Evolutionary conservation across 1,140 invertebrate species (phyloP).

Genomic region (Aradophagus sp.): DNA sequence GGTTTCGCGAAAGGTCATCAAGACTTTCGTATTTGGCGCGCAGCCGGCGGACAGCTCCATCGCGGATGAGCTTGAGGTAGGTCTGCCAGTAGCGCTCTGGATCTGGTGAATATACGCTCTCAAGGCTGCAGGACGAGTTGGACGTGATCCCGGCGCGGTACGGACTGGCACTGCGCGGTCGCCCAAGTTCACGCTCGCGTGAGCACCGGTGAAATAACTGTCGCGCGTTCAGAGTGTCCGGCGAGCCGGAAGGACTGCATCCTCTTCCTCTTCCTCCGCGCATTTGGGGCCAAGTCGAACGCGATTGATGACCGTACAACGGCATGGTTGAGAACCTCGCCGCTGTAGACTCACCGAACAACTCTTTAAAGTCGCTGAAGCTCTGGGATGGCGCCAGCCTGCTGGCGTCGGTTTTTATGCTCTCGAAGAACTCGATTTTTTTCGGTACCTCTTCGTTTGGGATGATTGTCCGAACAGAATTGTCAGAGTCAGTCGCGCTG

Average conservation of each 20-base stretch:
- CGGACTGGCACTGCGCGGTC: conserved; percentile 70
- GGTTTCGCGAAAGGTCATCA: conserved; percentile 71
- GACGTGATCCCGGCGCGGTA: conserved; percentile 62
- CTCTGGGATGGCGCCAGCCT: conserved; percentile 79
- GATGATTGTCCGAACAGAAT: conserved; percentile 80
- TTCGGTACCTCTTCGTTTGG: conserved; percentile 79
- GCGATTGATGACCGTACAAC: conserved; percentile 49
- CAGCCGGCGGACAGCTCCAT: conserved; percentile 84
- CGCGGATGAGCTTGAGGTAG: conserved; percentile 81
- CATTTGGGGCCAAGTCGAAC: conserved; percentile 61
- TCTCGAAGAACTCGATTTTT: conserved; percentile 88
- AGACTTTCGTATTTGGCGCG: conserved; percentile 83
- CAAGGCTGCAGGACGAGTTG: conserved; percentile 77
- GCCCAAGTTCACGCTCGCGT: conserved; percentile 65
- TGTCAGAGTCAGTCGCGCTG: conserved; percentile 79
- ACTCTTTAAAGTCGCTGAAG: conserved; percentile 83
- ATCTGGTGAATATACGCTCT: conserved; percentile 82
- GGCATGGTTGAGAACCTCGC: conserved; percentile 57
- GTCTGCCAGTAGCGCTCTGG: conserved; percentile 81
- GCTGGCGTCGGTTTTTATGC: conserved; percentile 67
- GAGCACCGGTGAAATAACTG: conserved; percentile 57
- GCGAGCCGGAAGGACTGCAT: conserved; percentile 64
- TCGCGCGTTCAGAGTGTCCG: conserved; percentile 63
- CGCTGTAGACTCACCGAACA: conserved; percentile 82
- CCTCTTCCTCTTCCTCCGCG: conserved; percentile 56